Evolutionary conservation across 2,888 invertebrate species (phyloP), one percentile per base, ranked within the genome.

Genomic region (Metacarcinus magister): DNA sequence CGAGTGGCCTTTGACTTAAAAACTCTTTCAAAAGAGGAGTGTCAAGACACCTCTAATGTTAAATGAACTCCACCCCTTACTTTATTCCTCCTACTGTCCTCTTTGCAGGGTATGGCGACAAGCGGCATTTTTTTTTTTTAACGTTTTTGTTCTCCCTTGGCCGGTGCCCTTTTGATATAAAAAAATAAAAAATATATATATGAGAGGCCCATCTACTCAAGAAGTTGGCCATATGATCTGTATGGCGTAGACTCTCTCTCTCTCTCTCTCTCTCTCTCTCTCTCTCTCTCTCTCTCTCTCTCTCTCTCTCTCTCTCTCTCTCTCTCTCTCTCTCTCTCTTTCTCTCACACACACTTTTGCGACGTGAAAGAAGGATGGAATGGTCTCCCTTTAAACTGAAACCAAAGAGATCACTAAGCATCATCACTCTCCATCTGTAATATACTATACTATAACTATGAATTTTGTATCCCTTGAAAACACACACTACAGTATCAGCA

Each of bases 301-400:
- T 87, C 87, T 87, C 87, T 87, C 87, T 87, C 87, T 87, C 87
- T 87, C 87, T 87, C 87, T 87, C 87, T 87, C 87, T 87, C 87
- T 87, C 87, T 87, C 87, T 87, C 75, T 75, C 75, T 75, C 75
- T 75, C 75, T 28, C 28, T 75, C 67, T 67, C 67, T 67, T n/a
- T 67, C 67, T 67, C 67, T 67, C 67, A 8, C 48, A 8, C 48
- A 8, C 48, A 48, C 5, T n/a, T n/a, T 2, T 0, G 67, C 5
- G 2, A 1, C 67, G 75, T 75, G 75, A 75, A 75, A 67, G n/a
- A 67, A 4, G 19, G 23, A 67, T 4, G 16, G 4, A 23, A 67
- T n/a, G 23, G 19, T 23, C 67, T 4, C 67, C 5, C n/a, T 67
- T 5, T 23, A 23, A 67, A n/a, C 23, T 67, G 5, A 23, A 67